Percentiles rank a stretch among this genome's conserved stretches.
phyloP scores from a whole-genome alignment of 2,113 vertebrate species.

The Ondatra zibethicus region DNA sequence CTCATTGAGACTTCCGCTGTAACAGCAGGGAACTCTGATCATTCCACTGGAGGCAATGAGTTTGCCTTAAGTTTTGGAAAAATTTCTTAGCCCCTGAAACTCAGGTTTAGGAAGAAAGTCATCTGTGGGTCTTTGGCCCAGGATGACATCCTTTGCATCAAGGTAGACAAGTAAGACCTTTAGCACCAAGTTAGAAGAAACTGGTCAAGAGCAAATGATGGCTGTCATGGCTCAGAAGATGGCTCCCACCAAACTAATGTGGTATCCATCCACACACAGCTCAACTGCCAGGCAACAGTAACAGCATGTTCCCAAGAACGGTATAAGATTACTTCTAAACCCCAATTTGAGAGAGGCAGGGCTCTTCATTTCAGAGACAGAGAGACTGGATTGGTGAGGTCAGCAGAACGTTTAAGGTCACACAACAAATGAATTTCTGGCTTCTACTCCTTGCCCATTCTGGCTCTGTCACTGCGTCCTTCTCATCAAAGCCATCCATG shows the following conservation, averaged over 20 bases:
- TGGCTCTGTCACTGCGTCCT: slow-evolving; percentile 73
- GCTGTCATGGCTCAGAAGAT: neutral
- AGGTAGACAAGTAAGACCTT: neutral
- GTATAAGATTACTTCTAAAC: neutral
- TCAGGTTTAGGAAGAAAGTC: neutral
- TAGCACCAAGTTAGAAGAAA: neutral
- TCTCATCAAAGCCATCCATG: neutral
- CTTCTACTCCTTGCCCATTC: neutral
- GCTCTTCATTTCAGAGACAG: slow-evolving; percentile 7
- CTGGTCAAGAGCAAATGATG: neutral
- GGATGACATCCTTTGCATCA: neutral
- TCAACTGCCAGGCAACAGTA: neutral
- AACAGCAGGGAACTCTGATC: no score
- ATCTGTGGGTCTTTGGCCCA: neutral
- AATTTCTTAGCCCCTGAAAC: neutral
- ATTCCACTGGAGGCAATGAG: neutral
- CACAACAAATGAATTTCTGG: neutral
- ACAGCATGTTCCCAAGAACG: neutral
- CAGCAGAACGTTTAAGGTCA: neutral
- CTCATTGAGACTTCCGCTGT: neutral
- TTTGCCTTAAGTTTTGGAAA: neutral
- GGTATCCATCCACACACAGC: no score
- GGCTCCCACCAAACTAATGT: neutral
- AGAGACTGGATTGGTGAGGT: neutral
- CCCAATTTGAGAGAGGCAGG: neutral